These are phyloP conservation scores for Tangara arthus DNA, from an alignment of 2,797 vertebrate species.

Conservation along the genomic window DNA sequence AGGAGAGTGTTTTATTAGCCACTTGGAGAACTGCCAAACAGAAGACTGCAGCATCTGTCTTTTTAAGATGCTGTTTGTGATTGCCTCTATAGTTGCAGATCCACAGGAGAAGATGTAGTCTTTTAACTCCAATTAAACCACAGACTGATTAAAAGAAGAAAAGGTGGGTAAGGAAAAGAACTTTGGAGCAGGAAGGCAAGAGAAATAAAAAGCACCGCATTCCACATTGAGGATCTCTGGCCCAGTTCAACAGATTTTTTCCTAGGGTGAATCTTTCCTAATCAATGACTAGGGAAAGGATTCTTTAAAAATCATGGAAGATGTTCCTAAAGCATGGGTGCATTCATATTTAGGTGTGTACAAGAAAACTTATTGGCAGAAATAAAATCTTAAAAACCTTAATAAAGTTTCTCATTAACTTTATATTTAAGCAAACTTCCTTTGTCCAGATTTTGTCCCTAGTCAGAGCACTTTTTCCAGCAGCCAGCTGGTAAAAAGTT, in stretches of 20 bases:
- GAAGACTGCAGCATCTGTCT: neutral
- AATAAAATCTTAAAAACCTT: neutral
- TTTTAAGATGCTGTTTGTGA: neutral
- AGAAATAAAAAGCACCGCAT: neutral
- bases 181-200: neutral
- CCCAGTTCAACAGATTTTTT: neutral
- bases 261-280: neutral
- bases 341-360: neutral
- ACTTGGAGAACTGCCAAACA: neutral
- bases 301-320: neutral
- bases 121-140: conserved; percentile 3
- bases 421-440: neutral
- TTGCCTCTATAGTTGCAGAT: neutral
- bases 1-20: neutral
- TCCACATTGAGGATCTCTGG: neutral
- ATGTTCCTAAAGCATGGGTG: neutral
- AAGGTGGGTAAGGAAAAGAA: neutral
- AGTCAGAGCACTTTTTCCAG: neutral
- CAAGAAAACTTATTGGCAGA: neutral
- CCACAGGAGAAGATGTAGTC: neutral
- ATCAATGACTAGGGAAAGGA: neutral
- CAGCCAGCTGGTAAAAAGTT: neutral
- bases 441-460: neutral
- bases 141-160: neutral
- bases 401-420: neutral